These are phyloP conservation scores for Myotis myotis DNA, from an alignment of 2,797 vertebrate genomes.

Conservation along the genomic window DNA sequence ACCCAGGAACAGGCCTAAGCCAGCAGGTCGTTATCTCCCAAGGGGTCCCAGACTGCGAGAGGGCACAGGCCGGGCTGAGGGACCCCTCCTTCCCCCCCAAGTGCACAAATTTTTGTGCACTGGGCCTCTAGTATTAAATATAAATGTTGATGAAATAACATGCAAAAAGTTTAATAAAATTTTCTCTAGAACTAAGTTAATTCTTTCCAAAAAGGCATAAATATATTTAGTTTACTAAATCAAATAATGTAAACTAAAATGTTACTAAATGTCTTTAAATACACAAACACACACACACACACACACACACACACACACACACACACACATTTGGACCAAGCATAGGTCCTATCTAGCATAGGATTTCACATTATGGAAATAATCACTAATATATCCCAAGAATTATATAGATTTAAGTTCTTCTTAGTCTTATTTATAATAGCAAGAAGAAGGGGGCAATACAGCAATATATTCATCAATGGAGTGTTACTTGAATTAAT, in stretches of 20 bases:
- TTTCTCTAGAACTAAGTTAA: background rate
- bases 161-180: background rate
- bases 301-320: too few species aligned
- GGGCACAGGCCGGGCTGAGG: too few species aligned
- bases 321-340: background rate
- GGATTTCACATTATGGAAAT: background rate
- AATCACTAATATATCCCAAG: background rate
- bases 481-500: background rate
- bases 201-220: conserved; percentile 5
- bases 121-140: too few species aligned
- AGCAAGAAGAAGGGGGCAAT: background rate
- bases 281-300: too few species aligned
- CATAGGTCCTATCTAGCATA: background rate
- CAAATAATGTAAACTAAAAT: background rate
- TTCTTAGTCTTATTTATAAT: background rate
- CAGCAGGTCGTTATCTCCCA: too few species aligned
- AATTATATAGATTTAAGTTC: background rate
- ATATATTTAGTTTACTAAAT: background rate
- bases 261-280: background rate
- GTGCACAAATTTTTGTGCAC: too few species aligned
- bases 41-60: too few species aligned
- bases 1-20: too few species aligned
- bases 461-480: background rate
- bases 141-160: background rate
- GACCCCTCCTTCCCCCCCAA: too few species aligned